Evolutionary conservation across 2,888 invertebrate genomes (phyloP), one percentile per base, ranked within the genome.

Genomic region (Pristionchus fissidentatus): DNA sequence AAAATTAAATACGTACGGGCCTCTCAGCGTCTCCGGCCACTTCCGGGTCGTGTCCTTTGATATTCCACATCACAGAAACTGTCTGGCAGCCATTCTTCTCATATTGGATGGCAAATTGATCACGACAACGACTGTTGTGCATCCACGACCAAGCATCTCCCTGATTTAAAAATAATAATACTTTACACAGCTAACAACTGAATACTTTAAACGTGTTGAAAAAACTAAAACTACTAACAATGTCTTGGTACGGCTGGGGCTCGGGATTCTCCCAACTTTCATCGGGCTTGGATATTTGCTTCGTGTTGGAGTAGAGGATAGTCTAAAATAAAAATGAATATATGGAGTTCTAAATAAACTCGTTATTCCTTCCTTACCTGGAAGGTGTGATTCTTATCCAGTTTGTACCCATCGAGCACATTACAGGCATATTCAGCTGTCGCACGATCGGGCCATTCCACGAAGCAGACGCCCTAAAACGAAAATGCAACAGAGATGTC

Each of bases 301-400:
- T 88, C 87, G 91, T 62, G 35, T 87, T 84, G 35, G 84, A 83
- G 43, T 89, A 84, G 43, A 86, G 73, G 52, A 81, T 81, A 13
- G 81, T 43, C 81, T 81, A n/a, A 43, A 66, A 38, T 7, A 32
- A 22, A 35, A 49, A 52, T 41, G 77, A 49, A 15, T 55, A 13
- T 15, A 49, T 49, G 19, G 77, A 5, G 15, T 3, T 35, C 41
- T 3, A 32, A 46, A 22, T 19, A 62, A n/a, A n/a, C n/a, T n/a
- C n/a, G n/a, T n/a, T n/a, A n/a, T n/a, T n/a, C n/a, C n/a, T n/a
- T n/a, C n/a, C n/a, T n/a, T n/a, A 81, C 81, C 81, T 81, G 73
- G 93, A 98, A 97, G 7, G 96, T 97, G 92, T 99, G 98, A 89
- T 95, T 95, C 93, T 97, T 98, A 94, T 99, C 98, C 92, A 99